Evolutionary conservation across 2,797 vertebrate genomes (phyloP).

Genomic region (Synanceia verrucosa): DNA sequence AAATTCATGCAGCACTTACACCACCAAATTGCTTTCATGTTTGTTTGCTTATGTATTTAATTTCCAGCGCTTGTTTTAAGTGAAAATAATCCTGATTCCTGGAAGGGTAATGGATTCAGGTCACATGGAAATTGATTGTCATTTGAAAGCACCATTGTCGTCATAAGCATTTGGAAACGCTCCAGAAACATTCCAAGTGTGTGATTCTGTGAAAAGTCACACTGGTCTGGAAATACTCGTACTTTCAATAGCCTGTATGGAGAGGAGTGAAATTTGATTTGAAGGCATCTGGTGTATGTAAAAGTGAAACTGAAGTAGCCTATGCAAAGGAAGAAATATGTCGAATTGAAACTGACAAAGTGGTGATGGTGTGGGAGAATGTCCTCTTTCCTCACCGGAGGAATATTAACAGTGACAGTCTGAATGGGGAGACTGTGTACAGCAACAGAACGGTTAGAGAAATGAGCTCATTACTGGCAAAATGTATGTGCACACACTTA

Average conservation of each 20-base stretch:
- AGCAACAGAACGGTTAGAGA: slow-evolving; percentile 55
- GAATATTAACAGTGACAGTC: slow-evolving; percentile 63
- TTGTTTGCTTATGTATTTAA: slow-evolving; percentile 66
- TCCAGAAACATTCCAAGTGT: slow-evolving; percentile 51
- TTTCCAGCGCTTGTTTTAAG: slow-evolving; percentile 63
- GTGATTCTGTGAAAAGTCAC: slow-evolving; percentile 45
- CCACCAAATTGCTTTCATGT: slow-evolving; percentile 68
- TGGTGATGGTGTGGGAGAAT: slow-evolving; percentile 57
- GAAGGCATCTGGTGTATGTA: slow-evolving; percentile 55
- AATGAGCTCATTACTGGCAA: slow-evolving; percentile 72
- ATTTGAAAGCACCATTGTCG: slow-evolving; percentile 45
- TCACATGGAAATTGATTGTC: slow-evolving; percentile 59
- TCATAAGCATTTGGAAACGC: slow-evolving; percentile 35
- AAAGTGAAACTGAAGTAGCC: slow-evolving; percentile 41
- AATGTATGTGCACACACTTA: slow-evolving; percentile 49
- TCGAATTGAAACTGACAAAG: slow-evolving; percentile 72
- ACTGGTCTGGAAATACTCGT: slow-evolving; percentile 22
- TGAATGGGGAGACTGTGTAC: slow-evolving; percentile 69
- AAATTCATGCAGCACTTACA: slow-evolving; percentile 62
- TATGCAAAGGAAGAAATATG: slow-evolving; percentile 59
- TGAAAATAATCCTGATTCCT: slow-evolving; percentile 65
- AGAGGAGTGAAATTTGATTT: slow-evolving; percentile 45
- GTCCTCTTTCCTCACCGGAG: slow-evolving; percentile 48
- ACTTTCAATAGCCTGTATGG: slow-evolving; percentile 32
- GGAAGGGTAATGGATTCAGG: slow-evolving; percentile 59